Conservation (phyloP, 2,888 invertebrate genomes). For the Drosophila helvetica region DNA sequence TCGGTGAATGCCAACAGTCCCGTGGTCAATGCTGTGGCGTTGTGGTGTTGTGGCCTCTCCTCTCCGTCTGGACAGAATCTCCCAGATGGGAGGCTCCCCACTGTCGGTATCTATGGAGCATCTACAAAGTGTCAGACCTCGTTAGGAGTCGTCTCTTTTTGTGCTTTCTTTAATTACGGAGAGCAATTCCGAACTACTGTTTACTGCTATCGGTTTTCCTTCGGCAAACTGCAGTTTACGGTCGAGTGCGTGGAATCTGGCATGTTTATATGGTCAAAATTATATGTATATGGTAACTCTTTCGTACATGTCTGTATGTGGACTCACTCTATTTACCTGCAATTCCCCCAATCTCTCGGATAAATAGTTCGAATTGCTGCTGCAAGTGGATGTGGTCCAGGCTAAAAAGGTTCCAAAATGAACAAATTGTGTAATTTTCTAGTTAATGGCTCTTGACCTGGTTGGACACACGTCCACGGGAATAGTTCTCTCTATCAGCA, state of each 20-base stretch:
- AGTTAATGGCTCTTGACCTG: constrained; percentile 77
- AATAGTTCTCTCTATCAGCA: constrained; percentile 1
- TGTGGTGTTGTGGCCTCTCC: constrained; percentile 26
- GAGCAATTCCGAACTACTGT: constrained; percentile 22
- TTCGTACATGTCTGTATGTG: too few relatives aligned
- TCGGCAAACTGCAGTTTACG: background rate
- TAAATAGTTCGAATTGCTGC: background rate
- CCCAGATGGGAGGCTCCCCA: background rate
- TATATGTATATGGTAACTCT: background rate
- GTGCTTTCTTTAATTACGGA: constrained; percentile 29
- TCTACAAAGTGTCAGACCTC: constrained; percentile 11
- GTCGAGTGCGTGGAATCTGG: constrained; percentile 9
- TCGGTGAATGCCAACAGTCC: constrained; percentile 26
- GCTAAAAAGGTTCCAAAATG: constrained; percentile 53
- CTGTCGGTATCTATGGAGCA: background rate
- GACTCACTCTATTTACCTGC: background rate
- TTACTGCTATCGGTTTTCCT: background rate
- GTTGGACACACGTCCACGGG: constrained; percentile 39
- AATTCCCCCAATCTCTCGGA: background rate
- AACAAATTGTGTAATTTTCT: constrained; percentile 73
- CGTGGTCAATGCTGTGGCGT: constrained; percentile 17
- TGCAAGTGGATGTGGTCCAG: constrained; percentile 11
- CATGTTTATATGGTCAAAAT: background rate
- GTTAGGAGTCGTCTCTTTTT: background rate
- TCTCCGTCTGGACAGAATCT: background rate